Evolutionary conservation across 1,140 invertebrate species (phyloP).

Genomic region (Diachasma alloeum): DNA sequence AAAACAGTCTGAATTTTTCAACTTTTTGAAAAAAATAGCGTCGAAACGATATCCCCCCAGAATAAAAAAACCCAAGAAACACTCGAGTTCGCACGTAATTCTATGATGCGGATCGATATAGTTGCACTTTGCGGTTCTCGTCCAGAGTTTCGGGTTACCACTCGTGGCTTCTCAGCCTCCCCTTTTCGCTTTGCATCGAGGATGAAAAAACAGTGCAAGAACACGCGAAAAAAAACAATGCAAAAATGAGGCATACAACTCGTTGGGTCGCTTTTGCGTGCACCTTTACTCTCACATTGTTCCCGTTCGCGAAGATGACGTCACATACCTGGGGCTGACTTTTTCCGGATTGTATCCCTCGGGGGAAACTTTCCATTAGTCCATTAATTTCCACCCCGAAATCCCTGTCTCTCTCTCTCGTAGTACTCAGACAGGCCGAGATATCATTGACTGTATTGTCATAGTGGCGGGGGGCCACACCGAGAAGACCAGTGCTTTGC

Average conservation of each 20-base stretch:
- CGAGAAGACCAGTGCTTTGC: not conserved
- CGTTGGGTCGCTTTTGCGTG: not conserved
- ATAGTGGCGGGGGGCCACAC: not conserved
- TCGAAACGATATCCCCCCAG: slow-evolving; percentile 21
- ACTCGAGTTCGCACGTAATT: slow-evolving; percentile 26
- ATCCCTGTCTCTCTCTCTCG: not conserved
- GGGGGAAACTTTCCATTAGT: not conserved
- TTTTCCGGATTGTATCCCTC: not conserved
- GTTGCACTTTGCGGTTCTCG: slow-evolving; percentile 37
- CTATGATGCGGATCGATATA: slow-evolving; percentile 34
- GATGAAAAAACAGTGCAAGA: not conserved
- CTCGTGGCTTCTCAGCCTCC: slow-evolving; percentile 25
- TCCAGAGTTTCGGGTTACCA: slow-evolving; percentile 26
- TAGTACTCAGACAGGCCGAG: not conserved
- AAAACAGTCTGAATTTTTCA: too few species aligned
- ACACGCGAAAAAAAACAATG: not conserved
- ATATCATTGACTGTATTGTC: slow-evolving; percentile 2
- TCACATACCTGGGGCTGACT: too few species aligned
- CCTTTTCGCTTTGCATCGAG: slow-evolving; percentile 5
- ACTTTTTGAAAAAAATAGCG: slow-evolving; percentile 2
- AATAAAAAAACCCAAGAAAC: slow-evolving; percentile 6
- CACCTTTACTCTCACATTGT: not conserved
- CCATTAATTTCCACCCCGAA: not conserved
- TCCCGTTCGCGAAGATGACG: too few species aligned
- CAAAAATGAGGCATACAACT: not conserved